A percentile compares a stretch with the other conserved stretches of the same genome.
phyloP scores from a whole-genome alignment of 2,888 invertebrate genomes.

The Girardia tigrina region DNA sequence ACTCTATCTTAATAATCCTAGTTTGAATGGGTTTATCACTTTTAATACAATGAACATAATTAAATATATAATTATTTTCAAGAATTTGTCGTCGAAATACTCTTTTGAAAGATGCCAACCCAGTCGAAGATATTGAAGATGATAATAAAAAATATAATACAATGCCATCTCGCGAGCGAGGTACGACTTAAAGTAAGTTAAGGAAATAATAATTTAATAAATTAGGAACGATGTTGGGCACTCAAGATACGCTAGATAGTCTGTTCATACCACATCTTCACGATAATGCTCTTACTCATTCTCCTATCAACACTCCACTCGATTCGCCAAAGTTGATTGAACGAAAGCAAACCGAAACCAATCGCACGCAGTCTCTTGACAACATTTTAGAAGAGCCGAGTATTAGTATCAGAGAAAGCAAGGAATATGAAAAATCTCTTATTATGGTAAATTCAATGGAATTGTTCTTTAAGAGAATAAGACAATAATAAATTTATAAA shows the following conservation, averaged over 20 bases:
- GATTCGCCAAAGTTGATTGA: not conserved
- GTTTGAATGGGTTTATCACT: not conserved
- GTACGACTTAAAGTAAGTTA: not conserved
- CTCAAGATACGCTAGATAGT: constrained; percentile 8
- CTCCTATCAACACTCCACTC: not conserved
- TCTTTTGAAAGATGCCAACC: not conserved
- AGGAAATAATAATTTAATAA: not conserved
- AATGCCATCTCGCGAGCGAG: not conserved
- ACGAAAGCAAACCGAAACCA: not conserved
- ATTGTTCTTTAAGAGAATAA: no score
- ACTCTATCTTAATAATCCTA: not conserved
- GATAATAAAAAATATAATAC: not conserved
- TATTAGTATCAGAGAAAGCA: not conserved
- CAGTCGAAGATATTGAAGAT: not conserved
- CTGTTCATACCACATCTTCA: not conserved
- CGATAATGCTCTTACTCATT: not conserved
- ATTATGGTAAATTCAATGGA: not conserved
- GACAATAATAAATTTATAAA: no score
- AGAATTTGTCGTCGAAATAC: not conserved
- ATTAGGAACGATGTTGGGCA: not conserved
- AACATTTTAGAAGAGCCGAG: not conserved
- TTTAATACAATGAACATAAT: not conserved
- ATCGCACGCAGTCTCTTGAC: not conserved
- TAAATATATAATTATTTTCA: not conserved
- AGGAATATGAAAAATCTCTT: not conserved